Evolutionary conservation across 2,113 vertebrate species (phyloP).

Genomic region (Cyprinus carpio): DNA sequence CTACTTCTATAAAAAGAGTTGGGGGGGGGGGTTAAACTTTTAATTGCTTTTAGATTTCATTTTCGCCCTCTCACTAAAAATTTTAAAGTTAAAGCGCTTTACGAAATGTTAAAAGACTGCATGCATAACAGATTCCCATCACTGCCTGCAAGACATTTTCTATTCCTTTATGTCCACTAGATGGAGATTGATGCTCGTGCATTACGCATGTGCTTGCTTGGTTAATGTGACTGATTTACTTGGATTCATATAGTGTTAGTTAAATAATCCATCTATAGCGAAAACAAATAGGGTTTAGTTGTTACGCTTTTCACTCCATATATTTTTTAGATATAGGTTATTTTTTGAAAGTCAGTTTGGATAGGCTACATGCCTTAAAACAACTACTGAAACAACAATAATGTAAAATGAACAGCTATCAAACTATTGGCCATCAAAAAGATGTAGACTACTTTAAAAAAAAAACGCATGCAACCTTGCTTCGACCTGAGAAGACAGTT

Average conservation of each 20-base stretch:
- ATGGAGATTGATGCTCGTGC: slow-evolving; percentile 24
- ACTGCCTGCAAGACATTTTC: neutral
- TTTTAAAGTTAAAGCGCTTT: neutral
- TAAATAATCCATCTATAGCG: neutral
- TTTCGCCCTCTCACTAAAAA: neutral
- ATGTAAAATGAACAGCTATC: too few species aligned
- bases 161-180: slow-evolving; percentile 31
- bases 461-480: neutral
- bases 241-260: too few species aligned
- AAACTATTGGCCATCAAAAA: neutral
- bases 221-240: too few species aligned
- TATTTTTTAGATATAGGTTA: neutral
- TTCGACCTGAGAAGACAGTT: neutral
- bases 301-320: neutral
- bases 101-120: neutral
- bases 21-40: too few species aligned
- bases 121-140: neutral
- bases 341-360: neutral
- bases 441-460: neutral
- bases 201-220: neutral
- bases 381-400: neutral
- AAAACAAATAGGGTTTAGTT: neutral
- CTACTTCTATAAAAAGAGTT: too few species aligned
- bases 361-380: neutral
- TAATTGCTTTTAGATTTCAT: too few species aligned